Conservation (phyloP, 2,113 vertebrate genomes). For the Gymnarchus niloticus region DNA sequence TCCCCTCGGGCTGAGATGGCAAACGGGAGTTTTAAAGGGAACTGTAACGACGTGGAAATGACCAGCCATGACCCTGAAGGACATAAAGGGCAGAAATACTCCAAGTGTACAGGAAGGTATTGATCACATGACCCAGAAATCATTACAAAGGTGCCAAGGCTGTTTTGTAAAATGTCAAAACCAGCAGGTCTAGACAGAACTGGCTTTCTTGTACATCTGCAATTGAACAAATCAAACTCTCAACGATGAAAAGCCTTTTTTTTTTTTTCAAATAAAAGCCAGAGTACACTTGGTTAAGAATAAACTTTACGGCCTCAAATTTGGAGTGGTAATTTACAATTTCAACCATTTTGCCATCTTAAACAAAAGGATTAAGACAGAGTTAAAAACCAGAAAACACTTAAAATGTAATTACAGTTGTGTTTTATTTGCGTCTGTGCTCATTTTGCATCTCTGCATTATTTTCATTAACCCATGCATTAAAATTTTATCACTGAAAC, state of each 20-base stretch:
- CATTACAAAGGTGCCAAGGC: not conserved
- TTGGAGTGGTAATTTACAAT: not conserved
- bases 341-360: not conserved
- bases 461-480: not conserved
- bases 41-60: not conserved
- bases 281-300: not conserved
- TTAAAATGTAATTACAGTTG: not conserved
- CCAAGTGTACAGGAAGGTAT: not conserved
- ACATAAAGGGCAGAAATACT: not conserved
- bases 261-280: not conserved
- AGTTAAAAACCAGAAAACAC: not conserved
- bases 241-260: not conserved
- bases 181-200: not conserved
- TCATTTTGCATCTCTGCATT: not conserved
- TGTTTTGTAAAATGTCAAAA: constrained; percentile 1
- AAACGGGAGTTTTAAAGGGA: not conserved
- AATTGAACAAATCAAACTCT: not conserved
- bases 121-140: not conserved
- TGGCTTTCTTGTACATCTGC: not conserved
- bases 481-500: not conserved
- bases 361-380: not conserved
- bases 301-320: not conserved
- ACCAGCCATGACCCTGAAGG: not conserved
- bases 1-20: not conserved
- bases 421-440: not conserved